phyloP scores from a whole-genome alignment of 2,797 vertebrate species.

The Pterois miles region DNA sequence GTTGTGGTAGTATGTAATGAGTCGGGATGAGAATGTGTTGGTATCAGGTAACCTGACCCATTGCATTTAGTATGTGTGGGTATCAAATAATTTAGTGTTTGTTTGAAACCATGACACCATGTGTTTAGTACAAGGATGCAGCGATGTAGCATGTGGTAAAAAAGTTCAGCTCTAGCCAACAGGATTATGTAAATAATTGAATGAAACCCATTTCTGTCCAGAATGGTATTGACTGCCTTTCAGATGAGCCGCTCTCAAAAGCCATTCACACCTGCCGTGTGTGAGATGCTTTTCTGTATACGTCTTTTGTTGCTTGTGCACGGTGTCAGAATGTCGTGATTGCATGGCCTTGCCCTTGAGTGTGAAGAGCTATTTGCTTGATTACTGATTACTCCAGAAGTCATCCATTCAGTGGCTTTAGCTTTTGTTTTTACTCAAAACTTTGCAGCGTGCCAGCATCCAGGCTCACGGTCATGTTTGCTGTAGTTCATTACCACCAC shows the following conservation, averaged over 20 bases:
- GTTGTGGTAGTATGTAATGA: too few species aligned
- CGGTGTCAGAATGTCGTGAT: constrained; percentile 34
- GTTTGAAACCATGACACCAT: neutral
- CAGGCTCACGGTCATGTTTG: constrained; percentile 43
- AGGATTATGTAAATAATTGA: constrained; percentile 6
- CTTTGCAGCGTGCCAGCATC: neutral
- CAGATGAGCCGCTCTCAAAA: constrained; percentile 36
- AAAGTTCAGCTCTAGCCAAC: constrained; percentile 31
- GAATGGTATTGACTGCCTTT: constrained; percentile 26
- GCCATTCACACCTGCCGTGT: constrained; percentile 37
- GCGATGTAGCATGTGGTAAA: constrained; percentile 74
- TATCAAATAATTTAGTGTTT: neutral
- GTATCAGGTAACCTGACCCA: neutral
- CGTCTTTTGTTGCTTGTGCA: constrained; percentile 32
- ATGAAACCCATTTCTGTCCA: constrained; percentile 22
- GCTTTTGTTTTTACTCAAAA: constrained; percentile 29
- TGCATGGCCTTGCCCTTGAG: constrained; percentile 50
- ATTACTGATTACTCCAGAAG: constrained; percentile 48
- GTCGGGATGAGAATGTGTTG: too few species aligned
- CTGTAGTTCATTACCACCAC: constrained; percentile 34
- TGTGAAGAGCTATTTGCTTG: constrained; percentile 50
- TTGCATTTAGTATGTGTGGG: neutral
- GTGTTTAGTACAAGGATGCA: constrained; percentile 50
- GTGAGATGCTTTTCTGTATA: neutral
- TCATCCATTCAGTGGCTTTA: constrained; percentile 23